Evolutionary conservation across 2,113 vertebrate species (phyloP).

Genomic region (Phyllostomus hastatus): DNA sequence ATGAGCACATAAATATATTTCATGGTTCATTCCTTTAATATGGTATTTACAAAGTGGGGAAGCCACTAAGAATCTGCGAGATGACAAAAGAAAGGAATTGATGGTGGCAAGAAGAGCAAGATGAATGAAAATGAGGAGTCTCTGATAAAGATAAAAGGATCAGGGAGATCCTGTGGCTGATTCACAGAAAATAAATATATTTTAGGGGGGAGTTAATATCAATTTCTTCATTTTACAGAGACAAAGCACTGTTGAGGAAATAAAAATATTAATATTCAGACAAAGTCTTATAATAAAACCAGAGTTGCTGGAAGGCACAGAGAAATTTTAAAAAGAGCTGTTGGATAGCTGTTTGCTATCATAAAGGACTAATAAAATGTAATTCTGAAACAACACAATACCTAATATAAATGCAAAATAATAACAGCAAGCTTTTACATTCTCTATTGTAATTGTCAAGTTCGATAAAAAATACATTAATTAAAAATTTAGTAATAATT

Average conservation of each 20-base stretch:
- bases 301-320: neutral
- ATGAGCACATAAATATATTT: neutral
- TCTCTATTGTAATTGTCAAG: neutral
- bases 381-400: neutral
- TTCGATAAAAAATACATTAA: neutral
- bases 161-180: neutral
- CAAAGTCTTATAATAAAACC: neutral
- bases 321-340: neutral
- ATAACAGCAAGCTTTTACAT: neutral
- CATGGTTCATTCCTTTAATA: neutral
- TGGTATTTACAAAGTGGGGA: neutral
- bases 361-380: neutral
- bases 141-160: neutral
- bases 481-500: neutral
- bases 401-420: neutral
- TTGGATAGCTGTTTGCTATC: neutral
- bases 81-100: neutral
- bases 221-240: neutral
- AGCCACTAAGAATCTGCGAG: neutral
- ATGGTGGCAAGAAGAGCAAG: neutral
- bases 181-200: neutral
- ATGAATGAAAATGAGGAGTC: neutral
- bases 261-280: constrained; percentile 4
- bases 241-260: neutral
- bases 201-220: neutral